Base-by-base conservation (phyloP, 2,888 invertebrate species). In the Atethmia centrago region DNA sequence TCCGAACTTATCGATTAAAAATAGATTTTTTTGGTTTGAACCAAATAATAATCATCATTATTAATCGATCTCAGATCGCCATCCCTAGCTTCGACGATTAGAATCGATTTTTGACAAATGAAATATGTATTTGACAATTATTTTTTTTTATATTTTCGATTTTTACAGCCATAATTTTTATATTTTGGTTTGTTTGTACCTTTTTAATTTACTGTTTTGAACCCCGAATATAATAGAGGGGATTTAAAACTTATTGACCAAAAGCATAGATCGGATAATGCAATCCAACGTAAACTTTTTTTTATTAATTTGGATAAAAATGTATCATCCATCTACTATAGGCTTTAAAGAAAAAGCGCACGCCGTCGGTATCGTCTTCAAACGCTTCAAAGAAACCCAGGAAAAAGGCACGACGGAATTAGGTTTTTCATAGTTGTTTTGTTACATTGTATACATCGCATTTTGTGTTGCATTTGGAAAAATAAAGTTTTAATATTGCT, bases 401-500 rank as follows among this genome's bases (percentile, higher is more conserved):
- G 59, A 88, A 90, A 88, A 90, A 90, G 86, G 76, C 86, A 82
- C 90, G 89, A 36, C 86, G 88, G 66, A 82, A 89, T 87, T 92
- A 92, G 92, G 92, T 92, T 90, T 79, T 70, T 82, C 58, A 58
- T 77, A 80, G 74, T 77, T 82, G 74, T 45, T 77, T 76, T 82
- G 76, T 53, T 74, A 79, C 75, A 65, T 75, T 73, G 71, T 72
- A 64, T 72, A 63, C 40, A 3, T 40, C 47, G 21, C 25, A 19
- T 40, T 49, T n/a, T 61, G 62, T 84, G 86, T 78, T 80, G 85
- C 72, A 84, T 63, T 78, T 80, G 74, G 36, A 59, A 70, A 74
- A 69, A 68, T 71, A 53, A 45, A 59, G 16, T n/a, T 47, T 28
- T 3, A 12, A 14, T 16, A 31, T 72, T 72, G 36, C 1, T 1